These are phyloP conservation scores for Oreochromis spilurus DNA, from an alignment of 2,113 vertebrate species.

Conservation along the genomic window DNA sequence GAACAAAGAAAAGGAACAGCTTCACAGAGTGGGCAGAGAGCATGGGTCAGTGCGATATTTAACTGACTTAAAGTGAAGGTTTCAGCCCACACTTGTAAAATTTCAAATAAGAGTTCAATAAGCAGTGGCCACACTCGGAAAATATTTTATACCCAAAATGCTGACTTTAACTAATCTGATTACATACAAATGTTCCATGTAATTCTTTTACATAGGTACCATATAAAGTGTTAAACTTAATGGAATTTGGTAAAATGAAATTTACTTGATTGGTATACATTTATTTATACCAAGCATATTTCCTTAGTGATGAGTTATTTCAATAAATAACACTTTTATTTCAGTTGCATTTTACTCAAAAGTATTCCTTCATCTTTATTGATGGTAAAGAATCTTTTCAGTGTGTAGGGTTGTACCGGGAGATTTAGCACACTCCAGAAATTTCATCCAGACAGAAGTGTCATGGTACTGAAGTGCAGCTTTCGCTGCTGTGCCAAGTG, in stretches of 20 bases:
- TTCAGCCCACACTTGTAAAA: not conserved
- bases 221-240: not conserved
- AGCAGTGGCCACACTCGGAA: not conserved
- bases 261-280: not conserved
- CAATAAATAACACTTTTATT: not conserved
- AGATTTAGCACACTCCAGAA: not conserved
- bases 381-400: not conserved
- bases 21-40: not conserved
- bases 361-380: not conserved
- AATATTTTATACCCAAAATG: not conserved
- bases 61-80: not conserved
- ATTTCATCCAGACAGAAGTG: not conserved
- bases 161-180: not conserved
- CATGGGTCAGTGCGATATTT: not conserved
- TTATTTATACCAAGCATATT: not conserved
- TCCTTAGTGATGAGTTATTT: not conserved
- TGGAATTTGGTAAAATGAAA: not conserved
- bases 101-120: not conserved
- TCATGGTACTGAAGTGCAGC: not conserved
- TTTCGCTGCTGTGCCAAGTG: not conserved
- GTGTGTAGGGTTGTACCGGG: not conserved
- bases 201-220: not conserved
- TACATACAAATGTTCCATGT: not conserved
- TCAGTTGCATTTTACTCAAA: not conserved
- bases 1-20: not conserved